Evolutionary conservation across 2,797 vertebrate genomes (phyloP), one percentile per base, ranked within the genome.

Genomic region (Anolis apletophallus): DNA sequence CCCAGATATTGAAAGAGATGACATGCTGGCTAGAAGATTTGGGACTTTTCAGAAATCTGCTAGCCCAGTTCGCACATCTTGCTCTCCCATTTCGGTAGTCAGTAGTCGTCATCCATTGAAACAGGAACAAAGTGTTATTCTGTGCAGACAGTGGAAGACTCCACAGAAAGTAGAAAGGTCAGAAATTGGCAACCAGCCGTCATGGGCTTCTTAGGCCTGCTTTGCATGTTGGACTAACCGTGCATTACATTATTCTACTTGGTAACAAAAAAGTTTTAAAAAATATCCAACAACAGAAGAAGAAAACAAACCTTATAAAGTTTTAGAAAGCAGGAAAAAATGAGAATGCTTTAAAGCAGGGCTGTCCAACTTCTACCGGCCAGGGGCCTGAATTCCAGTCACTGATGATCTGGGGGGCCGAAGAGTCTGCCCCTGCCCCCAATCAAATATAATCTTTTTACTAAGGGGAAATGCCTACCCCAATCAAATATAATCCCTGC

Each of bases 1-100:
- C 54, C 97, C 97, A 10, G 97, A 98, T 88, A 78, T 96, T 76
- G 94, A 94, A 88, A 98, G 97, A 93, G 97, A 98, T 64, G 97
- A 98, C 93, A 97, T 98, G 97, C 94, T 97, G 96, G 95, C 97
- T 40, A 96, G 97, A 88, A 96, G 97, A 95, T 97, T 97, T 1
- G 96, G 96, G 78, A 91, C 91, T 87, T 97, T 97, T 91, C 96
- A 94, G 46, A 98, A 96, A 93, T 92, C 81, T 90, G 57, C 88
- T 6, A 92, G 88, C 75, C 91, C 80, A 0, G 12, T 95, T 91
- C 92, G 96, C 90, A 84, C 95, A 86, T 83, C 94, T 95, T 96
- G 94, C 97, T 84, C 96, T 93, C 94, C 97, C 36, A 87, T 94
- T 90, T 96, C 97, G 16, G 91, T 88, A 73, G 67, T 84, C 59